Base-by-base conservation (phyloP, 1,140 invertebrate genomes). In the Wiebesia pumilae region DNA sequence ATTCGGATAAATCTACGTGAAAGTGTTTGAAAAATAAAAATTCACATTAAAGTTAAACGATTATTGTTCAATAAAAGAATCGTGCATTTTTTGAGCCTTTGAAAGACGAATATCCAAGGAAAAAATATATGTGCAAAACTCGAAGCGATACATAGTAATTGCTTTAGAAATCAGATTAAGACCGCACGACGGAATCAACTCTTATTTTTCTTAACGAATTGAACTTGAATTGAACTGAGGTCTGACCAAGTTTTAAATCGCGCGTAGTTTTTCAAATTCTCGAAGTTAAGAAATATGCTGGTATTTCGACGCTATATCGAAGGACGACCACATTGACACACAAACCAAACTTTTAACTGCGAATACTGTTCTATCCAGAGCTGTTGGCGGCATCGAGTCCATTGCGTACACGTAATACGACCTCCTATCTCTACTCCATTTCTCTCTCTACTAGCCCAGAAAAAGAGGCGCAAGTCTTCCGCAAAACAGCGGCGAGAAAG, bases 341-440 rank as follows among this genome's bases (percentile, higher is more conserved):
- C 73, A 83, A 85, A 83, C 35, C 51, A 87, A 85, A 54, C 47
- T 33, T 78, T 77, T 71, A 81, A 81, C 71, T 84, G 24, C 38
- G 81, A 79, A 75, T 86, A 79, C 43, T 85, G 85, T 87, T 65
- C 38, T 83, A 84, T 81, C 54, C 83, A 81, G 84, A 88, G 79
- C 85, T 83, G 62, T 88, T 86, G 85, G 62, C 75, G 62, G 47
- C 33, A 54, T 79, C 75, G 10, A 80, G 27, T 85, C 33, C 16
- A 40, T 62, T 80, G 58, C n/a, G 35, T 16, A 71, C 40, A 78
- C n/a, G 6, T 77, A 75, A 75, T 62, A 65, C 24, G 19, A 81
- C 38, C 14, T 62, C 27, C 14, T 62, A 24, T 69, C 12, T 30
- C 14, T 40, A 62, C 14, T 30, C n/a, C 40, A 75, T 33, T 6